Conservation (phyloP, 1,140 invertebrate species). For the Drosophila gunungcola region DNA sequence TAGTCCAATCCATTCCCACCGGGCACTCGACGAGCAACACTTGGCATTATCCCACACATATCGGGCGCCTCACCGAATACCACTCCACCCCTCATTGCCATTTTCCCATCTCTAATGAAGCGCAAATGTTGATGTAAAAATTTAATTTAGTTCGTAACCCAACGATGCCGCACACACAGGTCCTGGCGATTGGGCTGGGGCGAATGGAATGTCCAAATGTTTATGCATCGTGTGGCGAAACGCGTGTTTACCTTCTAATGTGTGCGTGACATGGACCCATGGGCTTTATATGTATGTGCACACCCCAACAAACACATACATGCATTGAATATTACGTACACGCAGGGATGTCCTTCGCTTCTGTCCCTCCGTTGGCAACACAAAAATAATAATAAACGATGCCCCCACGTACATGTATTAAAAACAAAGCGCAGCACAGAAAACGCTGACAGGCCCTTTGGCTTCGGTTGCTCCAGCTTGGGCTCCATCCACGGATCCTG, state of each 20-base stretch:
- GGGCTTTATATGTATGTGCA: constrained; percentile 26
- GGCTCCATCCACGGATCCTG: constrained; percentile 4
- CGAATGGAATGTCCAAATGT: constrained; percentile 71
- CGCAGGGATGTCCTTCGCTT: constrained; percentile 56
- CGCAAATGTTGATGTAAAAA: constrained; percentile 82
- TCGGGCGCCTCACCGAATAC: background rate
- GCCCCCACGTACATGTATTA: constrained; percentile 79
- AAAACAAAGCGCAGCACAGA: constrained; percentile 75
- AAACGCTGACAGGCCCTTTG: constrained; percentile 71
- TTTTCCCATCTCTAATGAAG: constrained; percentile 69
- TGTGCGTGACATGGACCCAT: constrained; percentile 78
- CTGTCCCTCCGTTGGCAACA: constrained; percentile 15
- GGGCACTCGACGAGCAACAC: constrained; percentile 50
- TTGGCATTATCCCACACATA: constrained; percentile 46
- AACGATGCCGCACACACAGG: constrained; percentile 57
- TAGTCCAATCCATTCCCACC: constrained; percentile 49
- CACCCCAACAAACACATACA: constrained; percentile 9
- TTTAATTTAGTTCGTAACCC: constrained; percentile 79
- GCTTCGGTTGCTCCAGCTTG: constrained; percentile 36
- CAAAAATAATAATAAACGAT: constrained; percentile 78
- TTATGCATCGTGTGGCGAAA: constrained; percentile 73
- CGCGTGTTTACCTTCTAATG: constrained; percentile 78
- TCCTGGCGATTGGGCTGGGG: constrained; percentile 20
- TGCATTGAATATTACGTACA: constrained; percentile 63
- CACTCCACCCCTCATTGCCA: constrained; percentile 12